phyloP scores from a whole-genome alignment of 2,113 vertebrate genomes.

The Elgaria multicarinata region DNA sequence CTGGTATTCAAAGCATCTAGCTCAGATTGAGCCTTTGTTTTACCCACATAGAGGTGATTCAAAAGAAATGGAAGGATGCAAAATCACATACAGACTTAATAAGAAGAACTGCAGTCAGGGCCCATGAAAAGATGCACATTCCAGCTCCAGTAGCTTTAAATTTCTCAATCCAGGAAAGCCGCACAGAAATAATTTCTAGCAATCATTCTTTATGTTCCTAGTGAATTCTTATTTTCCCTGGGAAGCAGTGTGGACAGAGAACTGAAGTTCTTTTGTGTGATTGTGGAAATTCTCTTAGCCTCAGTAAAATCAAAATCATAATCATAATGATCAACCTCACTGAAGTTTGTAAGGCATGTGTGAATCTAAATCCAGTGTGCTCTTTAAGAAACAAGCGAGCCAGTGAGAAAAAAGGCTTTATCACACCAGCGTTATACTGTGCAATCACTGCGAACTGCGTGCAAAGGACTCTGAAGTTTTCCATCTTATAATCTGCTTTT shows the following conservation, averaged over 20 bases:
- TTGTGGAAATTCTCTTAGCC: background rate
- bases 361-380: background rate
- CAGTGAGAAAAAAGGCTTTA: background rate
- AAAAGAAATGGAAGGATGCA: background rate
- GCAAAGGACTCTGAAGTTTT: too few relatives aligned
- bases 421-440: too few relatives aligned
- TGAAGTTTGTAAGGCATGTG: background rate
- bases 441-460: too few relatives aligned
- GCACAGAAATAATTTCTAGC: background rate
- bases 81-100: background rate
- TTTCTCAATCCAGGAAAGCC: background rate
- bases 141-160: background rate
- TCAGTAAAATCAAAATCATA: background rate
- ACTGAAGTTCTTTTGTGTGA: background rate
- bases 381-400: background rate
- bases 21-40: background rate
- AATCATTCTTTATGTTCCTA: background rate
- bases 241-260: background rate
- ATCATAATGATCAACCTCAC: background rate
- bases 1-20: background rate
- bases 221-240: background rate
- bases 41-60: background rate
- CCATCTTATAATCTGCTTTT: too few relatives aligned
- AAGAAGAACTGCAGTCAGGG: background rate
- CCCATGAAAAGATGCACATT: background rate